Conservation (phyloP, 2,888 invertebrate genomes). For the Cryptocheilus praepositus region DNA sequence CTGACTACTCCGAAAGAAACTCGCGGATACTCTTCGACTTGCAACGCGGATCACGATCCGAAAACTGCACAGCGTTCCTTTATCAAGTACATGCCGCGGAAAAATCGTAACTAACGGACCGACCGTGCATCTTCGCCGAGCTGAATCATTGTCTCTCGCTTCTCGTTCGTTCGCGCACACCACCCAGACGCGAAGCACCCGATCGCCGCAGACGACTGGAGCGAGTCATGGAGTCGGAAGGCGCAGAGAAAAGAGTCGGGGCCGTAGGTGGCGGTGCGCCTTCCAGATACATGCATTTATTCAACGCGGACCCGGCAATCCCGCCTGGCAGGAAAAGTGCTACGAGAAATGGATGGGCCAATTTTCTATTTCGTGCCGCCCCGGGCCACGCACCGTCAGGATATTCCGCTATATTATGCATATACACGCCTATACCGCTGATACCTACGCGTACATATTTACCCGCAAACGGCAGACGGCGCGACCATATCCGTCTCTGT, state of each 20-base stretch:
- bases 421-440: conserved; percentile 29
- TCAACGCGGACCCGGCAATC: conserved; percentile 62
- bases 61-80: too few species aligned
- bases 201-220: background rate
- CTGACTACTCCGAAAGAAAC: too few species aligned
- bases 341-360: conserved; percentile 69
- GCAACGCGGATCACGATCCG: too few species aligned
- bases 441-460: conserved; percentile 14
- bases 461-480: background rate
- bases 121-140: conserved; percentile 26
- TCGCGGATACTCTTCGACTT: too few species aligned
- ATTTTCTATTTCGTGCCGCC: conserved; percentile 67
- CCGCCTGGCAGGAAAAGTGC: conserved; percentile 61
- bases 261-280: conserved; percentile 35
- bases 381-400: conserved; percentile 43
- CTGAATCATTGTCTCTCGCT: conserved; percentile 37
- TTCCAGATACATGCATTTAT: conserved; percentile 67
- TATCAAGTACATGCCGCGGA: too few species aligned
- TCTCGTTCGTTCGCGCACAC: conserved; percentile 21
- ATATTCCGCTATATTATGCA: conserved; percentile 45
- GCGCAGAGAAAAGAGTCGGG: background rate
- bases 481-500: too few species aligned
- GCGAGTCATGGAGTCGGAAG: conserved; percentile 16
- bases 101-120: too few species aligned
- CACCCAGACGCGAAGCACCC: conserved; percentile 12